These are phyloP conservation scores for Epinephelus moara DNA, from an alignment of 2,113 vertebrate species.

Conservation along the genomic window DNA sequence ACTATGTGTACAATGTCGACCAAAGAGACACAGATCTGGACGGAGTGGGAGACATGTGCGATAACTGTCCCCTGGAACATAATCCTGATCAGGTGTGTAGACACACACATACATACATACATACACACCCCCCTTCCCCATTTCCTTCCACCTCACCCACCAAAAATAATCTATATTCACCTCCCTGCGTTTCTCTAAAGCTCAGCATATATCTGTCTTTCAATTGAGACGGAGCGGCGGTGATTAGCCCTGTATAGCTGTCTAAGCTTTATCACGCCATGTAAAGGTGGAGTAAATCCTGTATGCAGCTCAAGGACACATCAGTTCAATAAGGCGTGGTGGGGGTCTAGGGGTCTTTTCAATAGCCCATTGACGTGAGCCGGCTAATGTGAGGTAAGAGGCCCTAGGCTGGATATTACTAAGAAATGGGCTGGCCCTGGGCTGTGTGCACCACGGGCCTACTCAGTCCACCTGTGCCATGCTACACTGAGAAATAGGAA, in stretches of 20 bases:
- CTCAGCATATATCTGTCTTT: constrained; percentile 71
- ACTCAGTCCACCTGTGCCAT: constrained; percentile 84
- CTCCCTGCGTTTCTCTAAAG: constrained; percentile 53
- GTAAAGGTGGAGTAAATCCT: constrained; percentile 73
- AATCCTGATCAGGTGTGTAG: constrained; percentile 96
- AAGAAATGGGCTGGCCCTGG: constrained; percentile 75
- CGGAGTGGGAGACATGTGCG: constrained; percentile 98
- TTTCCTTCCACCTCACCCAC: constrained; percentile 68
- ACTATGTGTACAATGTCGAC: constrained; percentile 97
- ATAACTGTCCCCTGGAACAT: constrained; percentile 98
- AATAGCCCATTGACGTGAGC: constrained; percentile 76
- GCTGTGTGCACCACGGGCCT: constrained; percentile 64
- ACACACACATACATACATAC: constrained; percentile 24
- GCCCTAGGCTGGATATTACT: constrained; percentile 76
- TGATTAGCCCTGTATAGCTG: constrained; percentile 55
- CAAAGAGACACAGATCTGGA: constrained; percentile 97
- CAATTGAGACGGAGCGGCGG: constrained; percentile 56
- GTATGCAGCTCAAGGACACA: constrained; percentile 73
- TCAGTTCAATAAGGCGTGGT: constrained; percentile 77
- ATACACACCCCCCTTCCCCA: background rate
- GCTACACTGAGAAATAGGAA: constrained; percentile 84
- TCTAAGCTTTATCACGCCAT: constrained; percentile 69
- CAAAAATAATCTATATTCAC: constrained; percentile 67
- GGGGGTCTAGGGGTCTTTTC: constrained; percentile 72
- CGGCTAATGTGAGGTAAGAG: constrained; percentile 68